Conservation (phyloP, 2,888 invertebrate genomes). For the Schizotus pectinicornis region DNA sequence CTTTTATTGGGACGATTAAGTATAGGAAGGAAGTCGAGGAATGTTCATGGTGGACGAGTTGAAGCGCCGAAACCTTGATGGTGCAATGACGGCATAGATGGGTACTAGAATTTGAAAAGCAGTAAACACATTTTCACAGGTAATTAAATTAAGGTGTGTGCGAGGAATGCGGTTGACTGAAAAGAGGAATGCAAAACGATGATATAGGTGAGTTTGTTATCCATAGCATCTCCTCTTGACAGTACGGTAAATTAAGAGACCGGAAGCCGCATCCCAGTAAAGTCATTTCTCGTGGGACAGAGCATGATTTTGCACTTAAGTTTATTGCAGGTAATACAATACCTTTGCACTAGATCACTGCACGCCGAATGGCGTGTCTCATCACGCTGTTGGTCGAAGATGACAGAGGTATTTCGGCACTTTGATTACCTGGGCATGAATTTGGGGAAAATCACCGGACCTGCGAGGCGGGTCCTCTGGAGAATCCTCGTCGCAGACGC, state of each 20-base stretch:
- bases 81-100: too few species aligned
- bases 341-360: conserved; percentile 24
- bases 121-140: conserved; percentile 15
- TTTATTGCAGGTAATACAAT: conserved; percentile 48
- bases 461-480: background rate
- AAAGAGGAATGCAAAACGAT: conserved; percentile 23
- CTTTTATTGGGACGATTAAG: too few species aligned
- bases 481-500: conserved; percentile 46
- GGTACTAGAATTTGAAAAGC: too few species aligned
- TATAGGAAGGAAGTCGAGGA: too few species aligned
- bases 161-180: conserved; percentile 10
- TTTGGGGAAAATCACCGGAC: too few species aligned
- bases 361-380: conserved; percentile 11
- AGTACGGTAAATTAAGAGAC: conserved; percentile 36
- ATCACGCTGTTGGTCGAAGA: too few species aligned
- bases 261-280: conserved; percentile 46
- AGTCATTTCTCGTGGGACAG: conserved; percentile 45
- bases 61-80: too few species aligned
- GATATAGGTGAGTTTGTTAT: conserved; percentile 15
- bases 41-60: too few species aligned
- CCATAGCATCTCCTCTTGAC: conserved; percentile 25
- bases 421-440: too few species aligned
- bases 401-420: too few species aligned
- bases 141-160: conserved; percentile 10
- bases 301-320: conserved; percentile 59